phyloP scores from a whole-genome alignment of 2,888 invertebrate genomes.

The Thereva nobilitata region DNA sequence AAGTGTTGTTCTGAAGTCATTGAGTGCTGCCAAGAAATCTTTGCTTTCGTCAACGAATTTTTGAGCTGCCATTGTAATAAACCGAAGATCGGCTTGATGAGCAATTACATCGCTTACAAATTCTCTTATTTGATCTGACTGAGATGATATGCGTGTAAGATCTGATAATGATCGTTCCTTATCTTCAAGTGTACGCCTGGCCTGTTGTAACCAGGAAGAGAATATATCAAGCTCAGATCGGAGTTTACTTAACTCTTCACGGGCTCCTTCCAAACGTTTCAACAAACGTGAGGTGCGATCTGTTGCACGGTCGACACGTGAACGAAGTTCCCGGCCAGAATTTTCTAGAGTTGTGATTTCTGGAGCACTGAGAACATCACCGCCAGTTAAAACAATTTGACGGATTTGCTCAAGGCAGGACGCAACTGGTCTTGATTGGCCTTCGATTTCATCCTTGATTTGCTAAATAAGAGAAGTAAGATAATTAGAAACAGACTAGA shows the following conservation, averaged over 20 bases:
- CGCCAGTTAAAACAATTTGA: constrained; percentile 85
- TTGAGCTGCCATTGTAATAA: constrained; percentile 95
- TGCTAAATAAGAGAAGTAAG: constrained; percentile 62
- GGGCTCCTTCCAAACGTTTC: constrained; percentile 74
- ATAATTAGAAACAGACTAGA: constrained; percentile 4
- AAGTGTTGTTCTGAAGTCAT: constrained; percentile 83
- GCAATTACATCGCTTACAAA: constrained; percentile 93
- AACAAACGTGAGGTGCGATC: constrained; percentile 80
- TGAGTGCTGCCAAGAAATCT: constrained; percentile 80
- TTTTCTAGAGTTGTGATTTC: constrained; percentile 87
- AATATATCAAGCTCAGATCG: constrained; percentile 80
- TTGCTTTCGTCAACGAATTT: constrained; percentile 96
- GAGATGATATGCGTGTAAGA: constrained; percentile 70
- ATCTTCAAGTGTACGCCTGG: constrained; percentile 78
- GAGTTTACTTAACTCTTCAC: constrained; percentile 88
- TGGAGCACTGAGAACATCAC: constrained; percentile 89
- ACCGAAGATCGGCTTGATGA: constrained; percentile 92
- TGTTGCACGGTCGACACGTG: constrained; percentile 78
- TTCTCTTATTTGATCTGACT: constrained; percentile 80
- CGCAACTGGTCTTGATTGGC: constrained; percentile 80
- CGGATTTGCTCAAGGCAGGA: constrained; percentile 88
- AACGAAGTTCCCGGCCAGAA: constrained; percentile 80
- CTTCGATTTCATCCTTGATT: constrained; percentile 87
- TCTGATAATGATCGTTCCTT: constrained; percentile 82
- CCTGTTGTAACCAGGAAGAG: constrained; percentile 81